Evolutionary conservation across 2,113 vertebrate genomes (phyloP), one percentile per base, ranked within the genome.

Genomic region (Rana temporaria): DNA sequence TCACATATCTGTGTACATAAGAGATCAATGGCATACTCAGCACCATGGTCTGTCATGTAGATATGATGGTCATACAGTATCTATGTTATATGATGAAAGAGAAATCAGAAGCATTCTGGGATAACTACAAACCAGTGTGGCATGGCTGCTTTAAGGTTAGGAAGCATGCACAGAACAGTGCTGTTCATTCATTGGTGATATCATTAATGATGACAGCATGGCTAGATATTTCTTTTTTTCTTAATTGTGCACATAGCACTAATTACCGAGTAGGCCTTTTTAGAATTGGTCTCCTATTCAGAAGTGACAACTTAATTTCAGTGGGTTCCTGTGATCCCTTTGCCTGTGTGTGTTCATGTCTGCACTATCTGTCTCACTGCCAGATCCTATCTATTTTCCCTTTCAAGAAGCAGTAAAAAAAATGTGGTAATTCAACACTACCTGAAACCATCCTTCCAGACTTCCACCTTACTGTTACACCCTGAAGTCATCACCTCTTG

Each of bases 401-500:
- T 90, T 90, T 88, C 85, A 87, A 90, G 88, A 88, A 88, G 55
- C 84, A 68, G 34, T 84, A 79, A 84, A 76, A 87, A 69, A 79
- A 69, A 66, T 17, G 65, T 87, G 84, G 92, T 92, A 91, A 92
- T 91, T 91, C 86, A 88, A 93, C 88, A 91, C 90, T 92, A 93
- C 93, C 93, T 94, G 92, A 88, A 92, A 89, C 91, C 85, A 86
- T 92, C 89, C 88, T 88, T 86, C 84, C 87, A 91, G 90, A 89
- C 88, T 92, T 91, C 87, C 86, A 93, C 92, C 93, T 92, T 91
- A 87, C 88, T 88, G 85, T 82, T 88, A 80, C 91, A 89, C 90
- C 93, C 90, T 88, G 24, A 75, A 91, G 95, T 93, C 88, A 38
- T 88, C 87, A 96, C 95, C 96, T 93, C 85, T 83, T 89, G 94